phyloP scores from a whole-genome alignment of 2,797 vertebrate genomes.

The Argya squamiceps region DNA sequence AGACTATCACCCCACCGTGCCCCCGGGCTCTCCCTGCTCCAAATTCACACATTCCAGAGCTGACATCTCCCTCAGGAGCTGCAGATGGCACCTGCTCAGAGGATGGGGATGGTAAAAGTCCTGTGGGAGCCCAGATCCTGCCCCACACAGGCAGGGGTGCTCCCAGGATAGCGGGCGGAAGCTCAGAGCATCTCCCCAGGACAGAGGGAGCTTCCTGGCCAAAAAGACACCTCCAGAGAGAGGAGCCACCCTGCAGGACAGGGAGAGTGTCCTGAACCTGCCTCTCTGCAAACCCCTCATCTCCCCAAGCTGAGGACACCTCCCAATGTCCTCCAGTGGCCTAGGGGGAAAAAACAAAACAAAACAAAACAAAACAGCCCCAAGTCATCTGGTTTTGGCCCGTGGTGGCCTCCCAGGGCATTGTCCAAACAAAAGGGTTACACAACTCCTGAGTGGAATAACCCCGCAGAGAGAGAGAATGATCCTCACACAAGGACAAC shows the following conservation, averaged over 20 bases:
- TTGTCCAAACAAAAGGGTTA: constrained; percentile 57
- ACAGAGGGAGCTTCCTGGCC: neutral
- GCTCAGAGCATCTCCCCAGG: too few relatives aligned
- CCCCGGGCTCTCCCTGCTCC: neutral
- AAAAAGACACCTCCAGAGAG: neutral
- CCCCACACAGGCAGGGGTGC: neutral
- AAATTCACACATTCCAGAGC: accelerated
- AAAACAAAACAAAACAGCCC: too few relatives aligned
- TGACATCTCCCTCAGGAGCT: neutral
- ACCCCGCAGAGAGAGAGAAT: neutral
- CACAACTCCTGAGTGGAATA: neutral
- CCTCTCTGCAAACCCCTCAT: neutral
- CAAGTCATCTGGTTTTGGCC: neutral
- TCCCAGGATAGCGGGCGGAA: neutral
- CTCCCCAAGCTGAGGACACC: neutral
- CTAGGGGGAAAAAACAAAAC: neutral
- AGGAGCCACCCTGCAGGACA: too few relatives aligned
- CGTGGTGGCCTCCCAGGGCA: neutral
- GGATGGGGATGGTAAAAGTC: neutral
- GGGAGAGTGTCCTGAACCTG: neutral
- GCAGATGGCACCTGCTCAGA: neutral
- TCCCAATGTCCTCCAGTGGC: neutral
- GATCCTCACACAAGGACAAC: neutral
- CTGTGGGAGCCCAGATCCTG: accelerated
- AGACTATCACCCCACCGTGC: neutral